Conservation (phyloP, 2,113 vertebrate species). For the Gallinago paraguaiae region DNA sequence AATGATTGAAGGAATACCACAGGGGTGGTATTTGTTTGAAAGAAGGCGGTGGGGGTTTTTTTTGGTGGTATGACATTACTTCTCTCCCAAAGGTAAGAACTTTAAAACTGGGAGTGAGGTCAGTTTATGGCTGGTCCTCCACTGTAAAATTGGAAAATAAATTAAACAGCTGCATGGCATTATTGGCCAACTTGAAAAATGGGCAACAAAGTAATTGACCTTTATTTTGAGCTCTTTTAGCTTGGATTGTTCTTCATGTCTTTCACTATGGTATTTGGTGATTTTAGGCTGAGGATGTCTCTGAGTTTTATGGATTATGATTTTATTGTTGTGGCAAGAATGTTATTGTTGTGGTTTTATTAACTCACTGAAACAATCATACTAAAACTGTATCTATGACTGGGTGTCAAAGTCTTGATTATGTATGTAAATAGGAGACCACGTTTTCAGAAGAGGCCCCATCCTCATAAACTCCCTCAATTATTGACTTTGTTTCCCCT, state of each 20-base stretch:
- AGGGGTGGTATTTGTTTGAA: not conserved
- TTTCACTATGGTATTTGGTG: not conserved
- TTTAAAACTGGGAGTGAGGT: not conserved
- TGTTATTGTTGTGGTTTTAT: not conserved
- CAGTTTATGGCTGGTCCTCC: not conserved
- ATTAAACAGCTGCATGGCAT: not conserved
- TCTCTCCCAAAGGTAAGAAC: not conserved
- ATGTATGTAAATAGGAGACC: not conserved
- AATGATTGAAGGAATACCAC: not conserved
- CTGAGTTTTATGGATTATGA: not conserved
- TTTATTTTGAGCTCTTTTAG: not conserved
- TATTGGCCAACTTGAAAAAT: not conserved
- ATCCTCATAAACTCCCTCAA: rapidly evolving
- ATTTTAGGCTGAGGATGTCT: not conserved
- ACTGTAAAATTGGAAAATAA: not conserved
- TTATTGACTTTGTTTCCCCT: not conserved
- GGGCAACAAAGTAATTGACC: not conserved
- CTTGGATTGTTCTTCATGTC: not conserved
- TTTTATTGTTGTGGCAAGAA: not conserved
- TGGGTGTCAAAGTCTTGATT: not conserved
- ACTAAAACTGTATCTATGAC: not conserved
- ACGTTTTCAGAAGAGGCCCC: not conserved
- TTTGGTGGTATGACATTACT: not conserved
- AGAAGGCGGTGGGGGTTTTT: not conserved
- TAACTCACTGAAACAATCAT: not conserved